Percentiles rank a stretch among this genome's conserved stretches.
Conservation (phyloP, 1,140 invertebrate species). For the Neodiprion fabricii region DNA sequence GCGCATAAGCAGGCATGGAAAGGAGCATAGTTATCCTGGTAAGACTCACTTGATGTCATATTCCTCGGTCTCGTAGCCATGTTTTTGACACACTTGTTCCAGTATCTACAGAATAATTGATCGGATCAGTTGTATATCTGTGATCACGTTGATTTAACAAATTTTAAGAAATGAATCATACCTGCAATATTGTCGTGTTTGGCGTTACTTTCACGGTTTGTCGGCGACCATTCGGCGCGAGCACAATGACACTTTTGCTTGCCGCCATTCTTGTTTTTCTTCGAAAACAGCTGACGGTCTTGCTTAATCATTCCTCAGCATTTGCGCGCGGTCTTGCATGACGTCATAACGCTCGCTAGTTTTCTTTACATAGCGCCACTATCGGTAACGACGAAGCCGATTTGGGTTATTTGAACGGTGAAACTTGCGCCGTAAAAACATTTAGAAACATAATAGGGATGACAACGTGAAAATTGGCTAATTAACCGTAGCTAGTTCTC, state of each 20-base stretch:
- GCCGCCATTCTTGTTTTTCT: slow-evolving; percentile 37
- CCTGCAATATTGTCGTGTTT: slow-evolving; percentile 75
- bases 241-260: slow-evolving; percentile 62
- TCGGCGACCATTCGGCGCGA: slow-evolving; percentile 72
- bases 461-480: too few relatives aligned
- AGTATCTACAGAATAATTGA: slow-evolving; percentile 66
- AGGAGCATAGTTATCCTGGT: neutral
- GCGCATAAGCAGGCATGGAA: neutral
- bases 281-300: too few relatives aligned
- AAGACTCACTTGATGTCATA: slow-evolving; percentile 73
- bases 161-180: slow-evolving; percentile 39
- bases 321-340: too few relatives aligned
- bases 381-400: too few relatives aligned
- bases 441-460: too few relatives aligned
- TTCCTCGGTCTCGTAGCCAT: slow-evolving; percentile 72
- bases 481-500: too few relatives aligned
- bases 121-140: slow-evolving; percentile 11
- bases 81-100: slow-evolving; percentile 81
- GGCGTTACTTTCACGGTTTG: slow-evolving; percentile 73
- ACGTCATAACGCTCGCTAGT: too few relatives aligned
- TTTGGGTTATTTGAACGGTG: too few relatives aligned
- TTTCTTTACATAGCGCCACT: too few relatives aligned
- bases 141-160: slow-evolving; percentile 11
- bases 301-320: too few relatives aligned
- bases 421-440: too few relatives aligned